These are phyloP conservation scores for Pterostichus niger DNA, from an alignment of 2,888 invertebrate species.

Conservation along the genomic window DNA sequence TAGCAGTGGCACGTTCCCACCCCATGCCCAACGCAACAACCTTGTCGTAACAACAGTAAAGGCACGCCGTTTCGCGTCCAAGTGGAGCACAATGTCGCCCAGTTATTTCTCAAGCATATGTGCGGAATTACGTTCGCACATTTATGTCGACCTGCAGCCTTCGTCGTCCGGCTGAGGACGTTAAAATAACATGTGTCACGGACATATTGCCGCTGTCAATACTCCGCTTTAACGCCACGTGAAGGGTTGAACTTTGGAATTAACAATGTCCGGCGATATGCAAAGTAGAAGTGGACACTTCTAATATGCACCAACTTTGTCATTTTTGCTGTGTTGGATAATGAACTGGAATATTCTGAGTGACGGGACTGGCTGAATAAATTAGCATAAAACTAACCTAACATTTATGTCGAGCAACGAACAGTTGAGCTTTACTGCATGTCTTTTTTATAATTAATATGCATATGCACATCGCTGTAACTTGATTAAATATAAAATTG, in stretches of 20 bases:
- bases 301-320: too few species aligned
- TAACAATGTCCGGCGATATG: too few species aligned
- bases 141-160: slow-evolving; percentile 5
- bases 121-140: slow-evolving; percentile 40
- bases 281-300: too few species aligned
- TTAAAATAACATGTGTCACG: slow-evolving; percentile 38
- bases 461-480: slow-evolving; percentile 5
- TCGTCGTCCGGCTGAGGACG: neutral
- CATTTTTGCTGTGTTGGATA: too few species aligned
- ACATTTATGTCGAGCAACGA: slow-evolving; percentile 3
- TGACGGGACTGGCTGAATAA: slow-evolving; percentile 1
- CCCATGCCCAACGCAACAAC: slow-evolving; percentile 9
- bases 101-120: slow-evolving; percentile 45
- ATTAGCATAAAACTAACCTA: neutral
- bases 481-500: slow-evolving; percentile 16
- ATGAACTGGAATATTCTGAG: neutral
- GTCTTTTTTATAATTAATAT: slow-evolving; percentile 20
- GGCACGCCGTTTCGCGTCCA: slow-evolving; percentile 9
- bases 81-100: neutral
- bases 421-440: neutral
- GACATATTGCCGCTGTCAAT: slow-evolving; percentile 7
- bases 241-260: neutral
- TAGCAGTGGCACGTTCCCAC: neutral
- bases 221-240: slow-evolving; percentile 1
- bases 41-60: slow-evolving; percentile 16